These are phyloP conservation scores for Hydractinia symbiolongicarpus DNA, from an alignment of 30 jellyfish, hydroid and myxozoan genomes.

Conservation along the genomic window DNA sequence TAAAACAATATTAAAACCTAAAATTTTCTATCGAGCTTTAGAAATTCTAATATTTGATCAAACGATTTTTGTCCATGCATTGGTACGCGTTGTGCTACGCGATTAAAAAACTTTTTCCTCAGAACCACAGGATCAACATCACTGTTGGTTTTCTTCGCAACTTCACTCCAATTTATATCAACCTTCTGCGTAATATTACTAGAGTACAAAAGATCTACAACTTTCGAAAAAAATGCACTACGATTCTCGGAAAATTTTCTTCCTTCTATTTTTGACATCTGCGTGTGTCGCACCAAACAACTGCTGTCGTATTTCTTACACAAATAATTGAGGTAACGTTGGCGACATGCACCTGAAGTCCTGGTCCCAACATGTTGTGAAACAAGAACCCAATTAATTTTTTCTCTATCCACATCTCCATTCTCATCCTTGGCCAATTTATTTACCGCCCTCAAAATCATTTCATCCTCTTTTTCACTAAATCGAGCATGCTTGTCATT, in stretches of 20 bases:
- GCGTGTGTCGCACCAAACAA: neutral
- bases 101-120: neutral
- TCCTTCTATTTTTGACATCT: neutral
- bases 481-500: neutral
- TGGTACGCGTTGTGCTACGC: neutral
- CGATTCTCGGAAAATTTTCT: neutral
- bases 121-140: neutral
- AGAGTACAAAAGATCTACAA: neutral
- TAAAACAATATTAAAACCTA: too few species aligned
- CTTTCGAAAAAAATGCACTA: neutral
- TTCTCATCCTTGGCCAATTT: neutral
- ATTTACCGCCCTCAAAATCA: neutral
- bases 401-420: neutral
- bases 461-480: neutral
- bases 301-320: neutral
- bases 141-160: neutral
- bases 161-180: neutral
- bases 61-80: neutral
- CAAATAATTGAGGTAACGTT: neutral
- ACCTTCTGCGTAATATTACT: neutral
- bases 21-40: neutral
- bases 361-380: slow-evolving; percentile 6
- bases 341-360: neutral
- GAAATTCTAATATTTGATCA: neutral
- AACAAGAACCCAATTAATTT: slow-evolving; percentile 4